Base-by-base conservation (phyloP, 2,797 vertebrate genomes). In the Hydrocynus forskahlii region DNA sequence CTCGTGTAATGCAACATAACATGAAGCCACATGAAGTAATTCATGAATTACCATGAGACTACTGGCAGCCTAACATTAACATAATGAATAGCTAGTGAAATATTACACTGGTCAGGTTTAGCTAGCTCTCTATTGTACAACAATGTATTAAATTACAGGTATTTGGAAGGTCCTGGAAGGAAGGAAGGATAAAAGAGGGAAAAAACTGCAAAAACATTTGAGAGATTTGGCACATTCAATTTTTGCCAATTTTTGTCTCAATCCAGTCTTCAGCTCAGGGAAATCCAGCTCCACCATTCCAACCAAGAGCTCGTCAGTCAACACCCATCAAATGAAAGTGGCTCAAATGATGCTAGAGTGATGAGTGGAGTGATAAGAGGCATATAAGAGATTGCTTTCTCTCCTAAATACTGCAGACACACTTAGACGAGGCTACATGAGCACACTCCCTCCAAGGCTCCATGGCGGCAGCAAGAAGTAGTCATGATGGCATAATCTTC, bases 321-420 rank as follows among this genome's bases (percentile, higher is more conserved):
- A 8, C 68, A 29, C 13, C 50, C 54, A 3, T 74, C 70, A 45
- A 35, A 9, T 0, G 21, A 74, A 67, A 74, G 21, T 12, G 60
- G 57, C 72, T 23, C 21, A 35, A 60, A 81, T 57, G 55, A 81
- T 5, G 64, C 52, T 45, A 29, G 69, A 52, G 35, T 63, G 67
- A 62, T 43, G 62, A 63, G 57, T 29, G 29, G 45, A 17, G 10
- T 29, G 66, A 81, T 25, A 25, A 76, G 67, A 16, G 1, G 43
- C 57, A 40, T 50, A 57, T 14, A 35, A 23, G 45, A 19, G 73
- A 40, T 21, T 43, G 63, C 8, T 16, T 50, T 71, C 62, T 19
- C 16, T 21, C 62, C 57, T 64, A n/a, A 64, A 72, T 50, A 25
- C 7, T n/a, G n/a, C 7, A 29, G 73, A 35, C 7, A 17, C 5